Conservation (phyloP, 2,113 vertebrate genomes). For the Ciconia stormi region DNA sequence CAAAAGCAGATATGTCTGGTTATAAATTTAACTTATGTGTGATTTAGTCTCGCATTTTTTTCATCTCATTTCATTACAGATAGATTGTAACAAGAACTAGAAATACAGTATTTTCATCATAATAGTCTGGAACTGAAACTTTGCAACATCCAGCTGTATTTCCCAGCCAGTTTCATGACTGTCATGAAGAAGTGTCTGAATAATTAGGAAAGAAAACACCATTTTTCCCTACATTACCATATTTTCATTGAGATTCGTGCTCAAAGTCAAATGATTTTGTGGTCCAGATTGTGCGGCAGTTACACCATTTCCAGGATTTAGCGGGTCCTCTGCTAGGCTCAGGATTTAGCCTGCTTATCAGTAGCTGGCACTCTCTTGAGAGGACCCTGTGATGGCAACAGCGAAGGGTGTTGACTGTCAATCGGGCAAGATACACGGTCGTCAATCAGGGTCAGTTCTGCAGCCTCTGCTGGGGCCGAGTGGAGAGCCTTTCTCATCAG, state of each 20-base stretch:
- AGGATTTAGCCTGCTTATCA: conserved; percentile 25
- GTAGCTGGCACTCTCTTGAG: conserved; percentile 2
- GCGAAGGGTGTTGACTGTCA: neutral
- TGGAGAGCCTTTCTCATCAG: neutral
- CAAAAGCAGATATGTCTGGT: conserved; percentile 18
- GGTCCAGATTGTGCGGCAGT: neutral
- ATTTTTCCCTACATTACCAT: neutral
- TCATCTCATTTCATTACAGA: neutral
- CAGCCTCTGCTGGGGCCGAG: neutral
- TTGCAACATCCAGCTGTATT: neutral
- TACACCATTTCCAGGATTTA: neutral
- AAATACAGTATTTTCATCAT: neutral
- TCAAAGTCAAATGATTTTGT: neutral
- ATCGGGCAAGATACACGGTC: rapidly evolving
- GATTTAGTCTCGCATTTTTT: conserved; percentile 3
- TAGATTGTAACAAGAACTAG: neutral
- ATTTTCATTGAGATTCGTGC: neutral
- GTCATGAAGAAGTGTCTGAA: neutral
- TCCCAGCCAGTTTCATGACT: neutral
- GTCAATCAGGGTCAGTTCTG: neutral
- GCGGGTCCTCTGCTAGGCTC: neutral
- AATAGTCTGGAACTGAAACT: neutral
- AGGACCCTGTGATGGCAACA: neutral
- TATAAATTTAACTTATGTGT: conserved; percentile 8
- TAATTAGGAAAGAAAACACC: neutral